These are phyloP conservation scores for Heterodera filipjevi DNA, from an alignment of 2,888 invertebrate species.

Conservation along the genomic window DNA sequence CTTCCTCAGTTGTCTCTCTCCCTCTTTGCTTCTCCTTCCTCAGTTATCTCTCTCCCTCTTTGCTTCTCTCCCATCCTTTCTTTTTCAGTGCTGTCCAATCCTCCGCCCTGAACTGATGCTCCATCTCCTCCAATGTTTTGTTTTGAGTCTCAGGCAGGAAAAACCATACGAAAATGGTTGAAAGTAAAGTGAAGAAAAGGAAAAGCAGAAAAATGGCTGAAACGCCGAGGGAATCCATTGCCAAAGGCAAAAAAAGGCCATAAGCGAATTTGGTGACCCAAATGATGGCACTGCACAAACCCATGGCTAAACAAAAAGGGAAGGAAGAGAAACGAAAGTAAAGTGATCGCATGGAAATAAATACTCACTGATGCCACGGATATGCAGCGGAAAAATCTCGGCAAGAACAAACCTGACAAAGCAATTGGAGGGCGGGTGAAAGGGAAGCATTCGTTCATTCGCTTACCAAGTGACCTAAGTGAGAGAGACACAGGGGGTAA, in stretches of 20 bases:
- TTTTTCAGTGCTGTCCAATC: conserved; percentile 9
- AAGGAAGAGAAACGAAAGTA: background rate
- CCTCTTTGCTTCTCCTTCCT: background rate
- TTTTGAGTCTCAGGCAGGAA: conserved; percentile 19
- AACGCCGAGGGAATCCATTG: conserved; percentile 24
- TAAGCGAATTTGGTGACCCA: conserved; percentile 23
- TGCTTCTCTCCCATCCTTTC: background rate
- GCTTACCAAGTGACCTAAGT: background rate
- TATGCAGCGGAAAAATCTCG: conserved; percentile 23
- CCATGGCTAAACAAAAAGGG: background rate
- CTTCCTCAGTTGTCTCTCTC: background rate
- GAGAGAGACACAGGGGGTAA: no score
- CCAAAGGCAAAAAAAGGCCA: conserved; percentile 15
- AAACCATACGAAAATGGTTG: conserved; percentile 2
- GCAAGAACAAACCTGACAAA: background rate
- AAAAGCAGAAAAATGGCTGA: conserved; percentile 11
- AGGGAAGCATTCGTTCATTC: background rate
- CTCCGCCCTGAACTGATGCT: conserved; percentile 15
- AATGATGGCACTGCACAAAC: conserved; percentile 15
- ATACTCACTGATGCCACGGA: conserved; percentile 23
- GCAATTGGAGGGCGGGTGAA: background rate
- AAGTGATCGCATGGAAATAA: background rate
- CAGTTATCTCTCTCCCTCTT: background rate
- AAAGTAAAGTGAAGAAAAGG: background rate
- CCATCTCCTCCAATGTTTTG: conserved; percentile 22